Evolutionary conservation across 2,113 vertebrate species (phyloP), one percentile per base, ranked within the genome.

Genomic region (Dromaius novaehollandiae): DNA sequence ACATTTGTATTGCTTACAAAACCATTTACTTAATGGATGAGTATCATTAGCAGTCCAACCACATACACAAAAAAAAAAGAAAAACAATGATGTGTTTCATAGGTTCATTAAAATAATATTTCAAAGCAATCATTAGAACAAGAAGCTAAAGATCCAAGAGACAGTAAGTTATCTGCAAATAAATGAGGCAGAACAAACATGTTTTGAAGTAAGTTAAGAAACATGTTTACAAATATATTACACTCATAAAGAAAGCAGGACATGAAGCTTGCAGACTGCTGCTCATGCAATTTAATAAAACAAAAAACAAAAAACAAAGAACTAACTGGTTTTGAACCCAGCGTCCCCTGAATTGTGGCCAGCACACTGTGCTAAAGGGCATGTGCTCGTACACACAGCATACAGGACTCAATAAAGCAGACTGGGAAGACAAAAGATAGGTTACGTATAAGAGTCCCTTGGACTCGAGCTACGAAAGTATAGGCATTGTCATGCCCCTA

Each of bases 1-100:
- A 98, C 98, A 98, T 98, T 99, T 98, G 97, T 97, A 98, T 98
- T 98, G 98, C 98, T 98, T 98, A 98, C 98, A 98, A 98, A 99
- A 98, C 98, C 98, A 99, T 99, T 99, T 99, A 98, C 98, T 98
- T 99, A 99, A 99, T 99, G 98, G 98, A 99, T 99, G 98, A 98
- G 97, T 98, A 98, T 98, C 99, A 99, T 99, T 99, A 99, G 98
- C 96, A 98, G 98, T 98, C 98, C 98, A 98, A 98, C 98, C 98
- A 98, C 98, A 98, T 98, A 98, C 98, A 98, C 98, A 98, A 98
- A 97, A 98, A 98, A 98, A 97, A 98, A 98, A 98, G n/a, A 38
- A 38, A 38, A 38, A 38, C 38, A 38, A 38, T 98, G 98, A 99
- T 98, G 98, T 98, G 98, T 98, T 98, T 98, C 98, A 97, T 98